Conservation (phyloP, 1,140 invertebrate genomes). For the Brachystomella parvula region DNA sequence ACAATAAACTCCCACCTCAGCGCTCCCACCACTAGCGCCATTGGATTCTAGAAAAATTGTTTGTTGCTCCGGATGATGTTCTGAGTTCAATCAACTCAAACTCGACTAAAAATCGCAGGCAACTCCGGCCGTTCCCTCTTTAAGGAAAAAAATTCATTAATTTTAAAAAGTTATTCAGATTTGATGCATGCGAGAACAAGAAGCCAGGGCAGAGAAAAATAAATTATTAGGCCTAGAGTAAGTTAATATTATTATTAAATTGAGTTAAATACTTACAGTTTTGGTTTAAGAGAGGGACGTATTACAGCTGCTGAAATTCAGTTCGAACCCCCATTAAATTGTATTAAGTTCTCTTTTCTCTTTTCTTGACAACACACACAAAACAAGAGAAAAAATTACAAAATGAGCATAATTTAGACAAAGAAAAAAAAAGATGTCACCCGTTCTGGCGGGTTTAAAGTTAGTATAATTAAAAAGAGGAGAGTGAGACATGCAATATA, state of each 20-base stretch:
- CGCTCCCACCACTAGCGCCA: too few species aligned
- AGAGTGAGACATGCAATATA: too few species aligned
- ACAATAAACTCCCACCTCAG: too few species aligned
- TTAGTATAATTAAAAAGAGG: too few species aligned
- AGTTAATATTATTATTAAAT: slow-evolving; percentile 4
- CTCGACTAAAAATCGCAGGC: too few species aligned
- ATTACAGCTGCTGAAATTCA: slow-evolving; percentile 23
- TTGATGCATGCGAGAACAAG: background rate
- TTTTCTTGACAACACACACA: background rate
- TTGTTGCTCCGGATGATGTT: too few species aligned
- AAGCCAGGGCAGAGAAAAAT: background rate
- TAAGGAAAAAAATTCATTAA: too few species aligned
- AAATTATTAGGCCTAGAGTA: background rate
- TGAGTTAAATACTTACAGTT: slow-evolving; percentile 31
- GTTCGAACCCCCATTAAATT: slow-evolving; percentile 4
- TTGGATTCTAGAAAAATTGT: too few species aligned
- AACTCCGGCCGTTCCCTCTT: too few species aligned
- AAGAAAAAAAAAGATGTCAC: background rate
- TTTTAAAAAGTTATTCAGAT: too few species aligned
- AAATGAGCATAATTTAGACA: background rate
- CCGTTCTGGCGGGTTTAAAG: too few species aligned
- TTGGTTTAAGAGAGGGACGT: slow-evolving; percentile 33
- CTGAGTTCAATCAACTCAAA: too few species aligned
- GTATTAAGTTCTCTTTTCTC: background rate
- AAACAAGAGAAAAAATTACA: background rate